Percentiles rank a stretch among this genome's conserved stretches.
phyloP scores from a whole-genome alignment of 2,888 invertebrate genomes.

The Hemicrepidius hirtus region DNA sequence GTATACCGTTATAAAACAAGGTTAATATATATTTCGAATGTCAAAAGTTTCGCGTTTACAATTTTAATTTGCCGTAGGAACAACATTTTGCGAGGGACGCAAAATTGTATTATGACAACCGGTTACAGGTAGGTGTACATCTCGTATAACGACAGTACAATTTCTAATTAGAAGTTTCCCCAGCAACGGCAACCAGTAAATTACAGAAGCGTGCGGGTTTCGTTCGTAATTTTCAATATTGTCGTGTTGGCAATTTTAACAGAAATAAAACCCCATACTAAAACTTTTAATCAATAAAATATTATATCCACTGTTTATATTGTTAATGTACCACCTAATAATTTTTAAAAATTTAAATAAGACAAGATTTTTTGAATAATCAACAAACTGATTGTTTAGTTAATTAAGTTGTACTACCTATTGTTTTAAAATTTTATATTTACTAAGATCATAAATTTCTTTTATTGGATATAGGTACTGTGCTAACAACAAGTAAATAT shows the following conservation, averaged over 20 bases:
- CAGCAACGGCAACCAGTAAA: slow-evolving; percentile 61
- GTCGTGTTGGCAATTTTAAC: slow-evolving; percentile 35
- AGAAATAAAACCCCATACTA: slow-evolving; percentile 18
- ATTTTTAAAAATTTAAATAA: too few relatives aligned
- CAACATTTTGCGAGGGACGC: slow-evolving; percentile 44
- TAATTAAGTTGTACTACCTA: slow-evolving; percentile 17
- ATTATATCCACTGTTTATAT: too few relatives aligned
- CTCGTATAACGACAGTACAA: slow-evolving; percentile 68
- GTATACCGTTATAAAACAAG: slow-evolving; percentile 25
- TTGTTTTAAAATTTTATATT: slow-evolving; percentile 14
- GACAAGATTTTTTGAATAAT: too few relatives aligned
- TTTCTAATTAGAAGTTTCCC: slow-evolving; percentile 68
- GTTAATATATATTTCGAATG: slow-evolving; percentile 19
- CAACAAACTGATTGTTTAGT: neutral
- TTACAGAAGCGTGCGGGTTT: slow-evolving; percentile 46
- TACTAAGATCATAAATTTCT: slow-evolving; percentile 3
- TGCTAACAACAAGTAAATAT: slow-evolving; percentile 21
- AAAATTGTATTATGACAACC: slow-evolving; percentile 64
- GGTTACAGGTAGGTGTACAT: slow-evolving; percentile 55
- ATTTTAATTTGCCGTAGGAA: slow-evolving; percentile 31
- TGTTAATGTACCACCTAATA: too few relatives aligned
- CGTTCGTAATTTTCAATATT: slow-evolving; percentile 43
- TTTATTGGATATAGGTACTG: neutral
- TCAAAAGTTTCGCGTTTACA: slow-evolving; percentile 29
- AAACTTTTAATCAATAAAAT: neutral